Evolutionary conservation across 2,113 vertebrate genomes (phyloP), one percentile per base, ranked within the genome.

Genomic region (Ammodytes marinus): DNA sequence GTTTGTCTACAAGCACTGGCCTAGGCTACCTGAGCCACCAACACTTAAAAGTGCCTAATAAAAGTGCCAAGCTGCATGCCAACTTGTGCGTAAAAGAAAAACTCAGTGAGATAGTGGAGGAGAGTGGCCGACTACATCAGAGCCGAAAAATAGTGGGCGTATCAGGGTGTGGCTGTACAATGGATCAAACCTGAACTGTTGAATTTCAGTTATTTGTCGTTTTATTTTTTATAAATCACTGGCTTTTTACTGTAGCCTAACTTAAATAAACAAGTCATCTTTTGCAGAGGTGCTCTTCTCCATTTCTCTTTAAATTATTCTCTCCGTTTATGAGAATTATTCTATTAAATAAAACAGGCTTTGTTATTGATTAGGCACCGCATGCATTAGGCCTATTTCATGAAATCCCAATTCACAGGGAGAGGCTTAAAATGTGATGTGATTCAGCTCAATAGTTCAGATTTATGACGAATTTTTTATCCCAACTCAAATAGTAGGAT

Each of bases 141-240:
- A 69, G 49, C 42, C 0, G 13, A 0, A 19, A 27, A 27, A 13
- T 3, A n/a, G 52, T 49, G 49, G 64, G 77, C 37, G 74, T 37
- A 52, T 35, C 19, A 10, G 54, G 74, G 42, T 70, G 80, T 47
- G 63, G 45, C 47, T 63, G 35, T 15, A 10, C 45, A 77, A 19
- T 46, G 15, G 13, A 2, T 76, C 10, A 59, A 15, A 63, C 43
- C 8, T 49, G 0, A 72, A 19, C 17, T 27, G 12, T 6, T 75
- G 3, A 27, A 55, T 27, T 55, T 64, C 11, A 47, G 27, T 52
- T 7, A 19, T 27, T 10, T 59, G 17, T 6, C 4, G 27, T n/a
- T 2, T 47, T 59, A 17, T n/a, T 2, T 47, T 59, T 37, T 37
- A 0, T 19, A 75, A 66, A 39, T 17, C 7, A 8, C 3, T 4